Evolutionary conservation across 2,797 vertebrate genomes (phyloP), one percentile per base, ranked within the genome.

Genomic region (Thamnophis elegans): DNA sequence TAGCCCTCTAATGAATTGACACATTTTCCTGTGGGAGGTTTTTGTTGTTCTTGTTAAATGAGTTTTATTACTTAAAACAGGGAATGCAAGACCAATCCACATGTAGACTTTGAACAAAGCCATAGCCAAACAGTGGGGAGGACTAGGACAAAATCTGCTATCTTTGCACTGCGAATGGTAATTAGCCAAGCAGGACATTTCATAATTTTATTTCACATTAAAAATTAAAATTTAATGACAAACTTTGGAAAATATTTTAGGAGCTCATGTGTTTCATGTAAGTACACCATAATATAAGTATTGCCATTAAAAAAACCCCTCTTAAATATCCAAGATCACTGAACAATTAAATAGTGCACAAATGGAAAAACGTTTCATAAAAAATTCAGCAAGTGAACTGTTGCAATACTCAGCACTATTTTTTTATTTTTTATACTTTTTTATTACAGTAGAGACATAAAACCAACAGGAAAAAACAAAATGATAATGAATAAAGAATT

Each of bases 1-100:
- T 3, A 94, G 89, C 94, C 56, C 91, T 47, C 68, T 92, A 92
- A 90, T 10, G 2, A 13, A 47, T 85, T 92, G 94, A 92, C 16
- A 91, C 93, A 60, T 91, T 92, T 93, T 62, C 59, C 73, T 42
- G 1, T 47, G 36, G 32, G 16, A 36, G 6, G 32, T 78, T 73
- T 36, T 36, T 16, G 1, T 68, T 32, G 13, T 68, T 68, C 3
- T 42, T 42, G 36, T 42, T 42, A 42, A 78, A 78, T 42, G 8
- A 42, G 3, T 78, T 78, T 42, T 78, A 78, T 82, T 11, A 82
- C 47, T 82, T 82, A 82, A 82, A 82, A 47, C 20, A 42, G 18
- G 73, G 73, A 22, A 3, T 78, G 32, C 8, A 78, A 10, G n/a
- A 16, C 18, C 68, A 78, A 20, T 42, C 18, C 32, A 20, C 18